Evolutionary conservation across 2,113 vertebrate genomes (phyloP), one percentile per base, ranked within the genome.

Genomic region (Platanista minor): DNA sequence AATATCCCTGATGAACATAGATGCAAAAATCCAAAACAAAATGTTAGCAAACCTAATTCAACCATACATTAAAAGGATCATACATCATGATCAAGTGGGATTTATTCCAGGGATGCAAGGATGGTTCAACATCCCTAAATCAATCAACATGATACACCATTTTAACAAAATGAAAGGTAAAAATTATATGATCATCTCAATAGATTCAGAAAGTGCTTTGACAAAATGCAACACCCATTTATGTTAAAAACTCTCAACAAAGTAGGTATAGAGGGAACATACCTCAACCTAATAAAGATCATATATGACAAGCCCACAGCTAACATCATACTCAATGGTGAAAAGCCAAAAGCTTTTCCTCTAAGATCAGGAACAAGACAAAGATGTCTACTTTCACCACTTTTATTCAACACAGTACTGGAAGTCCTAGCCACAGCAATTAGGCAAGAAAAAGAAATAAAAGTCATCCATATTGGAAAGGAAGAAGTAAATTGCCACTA

Each of bases 291-390:
- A 27, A 57, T 39, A 57, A 3, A 13, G 52, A n/a, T 23, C 77
- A 39, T 6, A n/a, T 4, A 10, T 27, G 77, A 17, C n/a, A 27
- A 39, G 33, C 20, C 77, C 33, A 39, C 52, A 57, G 77, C 23
- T 39, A 9, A 36, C 0, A n/a, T 66, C 64, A 15, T 0, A 0
- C 52, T n/a, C 77, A 36, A 0, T 5, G n/a, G 52, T 57, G 77
- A 25, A 6, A 57, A 57, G 21, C 77, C 27, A 52, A 57, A 57
- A 57, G n/a, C 21, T 17, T 39, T 10, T 25, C 52, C 23, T 57
- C 77, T 27, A 57, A 27, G 77, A 15, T 57, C 52, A 81, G 13
- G 52, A n/a, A 27, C 8, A 27, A 81, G 77, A 17, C n/a, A 80
- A 14, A 4, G 33, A 36, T 25, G n/a, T 1, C 23, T 12, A 27